These are phyloP conservation scores for Holcopasites calliopsidis DNA, from an alignment of 1,140 invertebrate species.

Conservation along the genomic window DNA sequence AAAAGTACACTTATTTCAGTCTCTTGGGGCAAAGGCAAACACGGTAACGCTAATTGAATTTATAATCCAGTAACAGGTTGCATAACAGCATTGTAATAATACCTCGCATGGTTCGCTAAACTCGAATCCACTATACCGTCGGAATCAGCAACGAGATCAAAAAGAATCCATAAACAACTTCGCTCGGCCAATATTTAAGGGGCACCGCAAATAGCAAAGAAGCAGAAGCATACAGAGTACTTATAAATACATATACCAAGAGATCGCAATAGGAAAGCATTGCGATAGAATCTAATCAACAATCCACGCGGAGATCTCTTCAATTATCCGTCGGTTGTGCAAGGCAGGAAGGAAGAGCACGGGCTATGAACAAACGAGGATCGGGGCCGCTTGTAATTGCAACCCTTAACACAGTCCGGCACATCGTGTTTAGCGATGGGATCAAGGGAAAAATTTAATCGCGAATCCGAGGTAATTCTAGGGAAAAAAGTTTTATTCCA, in stretches of 20 bases:
- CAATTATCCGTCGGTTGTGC: conserved; percentile 42
- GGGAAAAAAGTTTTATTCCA: too few relatives aligned
- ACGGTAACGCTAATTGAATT: background rate
- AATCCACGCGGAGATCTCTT: conserved; percentile 37
- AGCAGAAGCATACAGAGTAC: too few relatives aligned
- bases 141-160: too few relatives aligned
- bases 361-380: conserved; percentile 43
- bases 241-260: background rate
- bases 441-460: too few relatives aligned
- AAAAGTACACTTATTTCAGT: background rate
- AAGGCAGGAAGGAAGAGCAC: conserved; percentile 17
- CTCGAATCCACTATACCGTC: too few relatives aligned
- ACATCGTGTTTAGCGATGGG: too few relatives aligned
- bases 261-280: background rate
- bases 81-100: background rate
- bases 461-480: too few relatives aligned
- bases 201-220: too few relatives aligned
- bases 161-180: too few relatives aligned
- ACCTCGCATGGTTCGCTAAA: too few relatives aligned
- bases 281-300: conserved; percentile 25
- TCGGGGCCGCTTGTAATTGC: conserved; percentile 51
- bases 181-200: too few relatives aligned
- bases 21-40: background rate
- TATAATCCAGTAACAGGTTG: background rate
- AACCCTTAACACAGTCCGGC: conserved; percentile 29